Evolutionary conservation across 2,113 vertebrate species (phyloP), one percentile per base, ranked within the genome.

Genomic region (Cranoglanis bouderius): DNA sequence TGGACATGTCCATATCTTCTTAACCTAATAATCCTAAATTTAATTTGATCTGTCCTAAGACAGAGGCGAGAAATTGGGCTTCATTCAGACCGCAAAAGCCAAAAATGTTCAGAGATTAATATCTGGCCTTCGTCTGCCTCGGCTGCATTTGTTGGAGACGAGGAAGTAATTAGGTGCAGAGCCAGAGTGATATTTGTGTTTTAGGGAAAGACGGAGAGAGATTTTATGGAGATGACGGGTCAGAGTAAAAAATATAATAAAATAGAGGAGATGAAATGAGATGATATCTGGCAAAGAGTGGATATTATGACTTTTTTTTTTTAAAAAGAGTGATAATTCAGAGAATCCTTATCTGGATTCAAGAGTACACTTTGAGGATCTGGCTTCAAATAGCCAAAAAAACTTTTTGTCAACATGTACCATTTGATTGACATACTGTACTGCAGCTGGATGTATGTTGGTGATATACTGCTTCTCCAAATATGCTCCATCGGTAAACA

Each of bases 21-120:
- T 90, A 88, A 90, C 87, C 87, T 85, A 84, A 92, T 90, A 86
- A 89, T 88, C 88, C 55, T 78, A n/a, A 75, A 88, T 86, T 86
- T 89, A 87, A 90, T 88, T 84, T 81, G 38, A 81, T 84, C 77
- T 88, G 21, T 78, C 19, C 29, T 46, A 57, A 86, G 86, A 84
- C n/a, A 12, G 65, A 72, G 26, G 32, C 21, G 49, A 80, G 32
- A 40, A 57, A 57, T 61, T 40, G 49, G 32, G 59, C 46, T 63
- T 82, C 38, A 29, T 14, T 24, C 18, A 82, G 49, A 85, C 67
- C 51, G 70, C 87, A 40, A 55, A 80, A 87, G 38, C 81, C 81
- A 78, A 63, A 89, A 67, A 86, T 35, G 43, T 72, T 84, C 65
- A 55, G 57, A 81, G 72, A 90, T 89, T 84, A 53, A 57, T 46